Evolutionary conservation across 2,113 vertebrate species (phyloP), one percentile per base, ranked within the genome.

Genomic region (Melanerpes formicivorus): DNA sequence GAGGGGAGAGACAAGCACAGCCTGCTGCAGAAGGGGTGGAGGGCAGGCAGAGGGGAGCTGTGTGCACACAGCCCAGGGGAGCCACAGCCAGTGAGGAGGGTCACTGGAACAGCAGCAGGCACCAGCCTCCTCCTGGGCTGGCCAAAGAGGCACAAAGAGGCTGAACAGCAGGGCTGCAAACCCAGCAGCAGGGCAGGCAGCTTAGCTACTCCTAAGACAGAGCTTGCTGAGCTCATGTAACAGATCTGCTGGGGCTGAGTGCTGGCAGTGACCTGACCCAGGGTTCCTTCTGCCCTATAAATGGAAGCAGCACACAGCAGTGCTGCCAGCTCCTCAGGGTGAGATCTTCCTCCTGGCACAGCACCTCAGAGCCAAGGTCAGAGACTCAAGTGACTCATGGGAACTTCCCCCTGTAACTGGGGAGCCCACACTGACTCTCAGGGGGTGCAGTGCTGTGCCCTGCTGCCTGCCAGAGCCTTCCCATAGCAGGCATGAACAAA

Each of bases 281-380:
- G 10, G 21, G n/a, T 60, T 59, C 80, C 62, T 80, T 25, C 76
- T 40, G 80, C 56, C 93, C 93, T 78, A 89, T 54, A 86, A 80
- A 90, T 63, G 87, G 83, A 48, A 87, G 79, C 21, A 11, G 54
- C 6, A 0, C 52, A 12, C 59, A 6, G 17, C 67, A 18, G 48
- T 0, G 15, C 46, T 27, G 30, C 27, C 76, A n/a, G 70, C 54
- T 76, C 79, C 71, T 69, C 42, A 27, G 54, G 70, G 48, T 72
- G 87, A 84, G 87, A 67, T 70, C 90, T 69, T 70, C 6, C 83
- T 76, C 87, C 76, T 1, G 25, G 79, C 64, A 87, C 64, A 64
- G 87, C 74, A 84, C 5, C 19, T 13, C 6, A 0, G 27, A 19
- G 80, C 21, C 21, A 62, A 80, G 88, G 76, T 81, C 85, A 85